Evolutionary conservation across 1,140 invertebrate genomes (phyloP).

Genomic region (Aleiodes sp.): DNA sequence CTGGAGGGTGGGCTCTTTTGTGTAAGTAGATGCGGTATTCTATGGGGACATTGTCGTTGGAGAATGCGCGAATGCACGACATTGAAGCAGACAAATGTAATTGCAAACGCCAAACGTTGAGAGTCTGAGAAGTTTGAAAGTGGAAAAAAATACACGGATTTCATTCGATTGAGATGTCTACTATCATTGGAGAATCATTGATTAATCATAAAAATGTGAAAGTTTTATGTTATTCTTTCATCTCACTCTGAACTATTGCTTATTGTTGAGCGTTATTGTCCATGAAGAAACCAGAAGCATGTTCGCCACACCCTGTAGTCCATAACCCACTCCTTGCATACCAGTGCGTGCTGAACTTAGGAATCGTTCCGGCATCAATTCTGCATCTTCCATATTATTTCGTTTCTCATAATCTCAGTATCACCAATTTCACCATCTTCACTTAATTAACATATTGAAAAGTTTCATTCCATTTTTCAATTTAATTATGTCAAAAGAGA

Average conservation of each 20-base stretch:
- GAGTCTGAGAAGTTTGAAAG: too few species aligned
- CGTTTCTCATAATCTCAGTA: neutral
- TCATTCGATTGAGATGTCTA: too few species aligned
- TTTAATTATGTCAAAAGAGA: too few species aligned
- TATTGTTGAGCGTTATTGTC: neutral
- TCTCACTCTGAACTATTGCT: neutral
- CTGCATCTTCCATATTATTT: neutral
- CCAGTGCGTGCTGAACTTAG: neutral
- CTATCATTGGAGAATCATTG: too few species aligned
- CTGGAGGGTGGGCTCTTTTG: neutral
- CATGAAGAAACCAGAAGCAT: neutral
- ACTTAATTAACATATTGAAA: neutral
- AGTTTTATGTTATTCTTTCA: too few species aligned
- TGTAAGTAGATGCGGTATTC: neutral
- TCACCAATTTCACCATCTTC: neutral
- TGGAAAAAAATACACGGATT: too few species aligned
- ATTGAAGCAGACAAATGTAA: too few species aligned
- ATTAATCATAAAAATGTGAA: neutral
- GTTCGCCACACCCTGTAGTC: neutral
- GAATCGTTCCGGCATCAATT: neutral
- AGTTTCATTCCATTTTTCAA: neutral
- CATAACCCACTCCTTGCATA: neutral
- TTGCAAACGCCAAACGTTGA: too few species aligned
- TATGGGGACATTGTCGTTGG: neutral
- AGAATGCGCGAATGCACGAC: neutral